Conservation (phyloP, 1,140 invertebrate genomes). For the Drosophila novamexicana region DNA sequence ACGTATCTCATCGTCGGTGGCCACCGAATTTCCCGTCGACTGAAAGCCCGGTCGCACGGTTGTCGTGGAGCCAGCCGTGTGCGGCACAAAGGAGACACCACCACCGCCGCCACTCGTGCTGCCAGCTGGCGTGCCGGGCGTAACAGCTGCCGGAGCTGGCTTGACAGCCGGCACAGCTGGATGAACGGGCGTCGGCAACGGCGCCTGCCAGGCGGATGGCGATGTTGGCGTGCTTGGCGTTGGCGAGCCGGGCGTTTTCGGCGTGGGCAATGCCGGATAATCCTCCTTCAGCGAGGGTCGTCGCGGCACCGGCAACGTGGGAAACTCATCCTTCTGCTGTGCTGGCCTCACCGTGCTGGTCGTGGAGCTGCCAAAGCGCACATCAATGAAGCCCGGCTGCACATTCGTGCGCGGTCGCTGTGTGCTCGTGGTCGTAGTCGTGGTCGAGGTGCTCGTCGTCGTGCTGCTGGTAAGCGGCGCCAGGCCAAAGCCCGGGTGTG, state of each 20-base stretch:
- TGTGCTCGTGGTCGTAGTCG: constrained; percentile 50
- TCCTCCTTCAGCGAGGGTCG: constrained; percentile 72
- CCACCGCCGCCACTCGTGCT: constrained; percentile 7
- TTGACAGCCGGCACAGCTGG: constrained; percentile 30
- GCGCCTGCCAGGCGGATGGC: constrained; percentile 63
- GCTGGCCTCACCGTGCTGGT: constrained; percentile 60
- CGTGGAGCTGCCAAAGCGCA: constrained; percentile 56
- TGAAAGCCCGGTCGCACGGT: constrained; percentile 72
- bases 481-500: constrained; percentile 58
- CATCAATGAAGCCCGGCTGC: constrained; percentile 43
- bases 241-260: constrained; percentile 45
- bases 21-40: constrained; percentile 65
- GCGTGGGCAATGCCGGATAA: constrained; percentile 61
- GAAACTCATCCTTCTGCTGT: constrained; percentile 72
- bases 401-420: constrained; percentile 37
- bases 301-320: constrained; percentile 62
- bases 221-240: constrained; percentile 43
- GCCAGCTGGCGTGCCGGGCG: constrained; percentile 19
- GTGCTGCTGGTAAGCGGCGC: constrained; percentile 39
- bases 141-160: constrained; percentile 10
- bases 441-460: constrained; percentile 29
- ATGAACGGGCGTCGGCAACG: constrained; percentile 62
- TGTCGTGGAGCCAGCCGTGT: constrained; percentile 34
- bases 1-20: constrained; percentile 84
- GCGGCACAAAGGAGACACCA: constrained; percentile 63